Evolutionary conservation across 2,888 invertebrate species (phyloP).

Genomic region (Ptychoptera albimana): DNA sequence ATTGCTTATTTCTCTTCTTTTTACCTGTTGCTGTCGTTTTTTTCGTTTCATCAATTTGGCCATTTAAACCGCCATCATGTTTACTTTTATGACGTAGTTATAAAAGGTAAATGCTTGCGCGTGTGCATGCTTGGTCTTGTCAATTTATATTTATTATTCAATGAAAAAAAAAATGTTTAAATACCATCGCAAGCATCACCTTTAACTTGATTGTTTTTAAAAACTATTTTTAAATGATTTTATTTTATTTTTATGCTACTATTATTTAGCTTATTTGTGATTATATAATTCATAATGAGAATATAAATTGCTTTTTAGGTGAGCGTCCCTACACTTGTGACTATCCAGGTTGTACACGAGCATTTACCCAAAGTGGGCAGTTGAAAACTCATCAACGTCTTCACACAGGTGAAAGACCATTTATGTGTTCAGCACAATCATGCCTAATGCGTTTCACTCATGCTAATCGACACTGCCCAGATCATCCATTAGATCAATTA

Average conservation of each 20-base stretch:
- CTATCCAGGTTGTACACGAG: constrained; percentile 51
- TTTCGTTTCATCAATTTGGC: not conserved
- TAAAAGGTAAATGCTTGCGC: too few species aligned
- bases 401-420: constrained; percentile 56
- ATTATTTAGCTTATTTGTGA: not conserved
- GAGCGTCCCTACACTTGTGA: constrained; percentile 60
- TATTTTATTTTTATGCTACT: not conserved
- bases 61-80: not conserved
- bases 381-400: constrained; percentile 60
- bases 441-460: constrained; percentile 57
- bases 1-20: not conserved
- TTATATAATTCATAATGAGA: too few species aligned
- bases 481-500: constrained; percentile 46
- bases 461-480: constrained; percentile 57
- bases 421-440: constrained; percentile 43
- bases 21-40: not conserved
- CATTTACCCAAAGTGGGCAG: constrained; percentile 63
- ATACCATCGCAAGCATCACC: too few species aligned
- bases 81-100: too few species aligned
- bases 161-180: too few species aligned
- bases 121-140: too few species aligned
- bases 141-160: too few species aligned
- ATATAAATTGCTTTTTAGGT: constrained; percentile 31
- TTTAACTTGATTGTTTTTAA: not conserved
- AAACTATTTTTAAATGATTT: not conserved